Evolutionary conservation across 2,797 vertebrate species (phyloP).

Genomic region (Chiroxiphia lanceolata): DNA sequence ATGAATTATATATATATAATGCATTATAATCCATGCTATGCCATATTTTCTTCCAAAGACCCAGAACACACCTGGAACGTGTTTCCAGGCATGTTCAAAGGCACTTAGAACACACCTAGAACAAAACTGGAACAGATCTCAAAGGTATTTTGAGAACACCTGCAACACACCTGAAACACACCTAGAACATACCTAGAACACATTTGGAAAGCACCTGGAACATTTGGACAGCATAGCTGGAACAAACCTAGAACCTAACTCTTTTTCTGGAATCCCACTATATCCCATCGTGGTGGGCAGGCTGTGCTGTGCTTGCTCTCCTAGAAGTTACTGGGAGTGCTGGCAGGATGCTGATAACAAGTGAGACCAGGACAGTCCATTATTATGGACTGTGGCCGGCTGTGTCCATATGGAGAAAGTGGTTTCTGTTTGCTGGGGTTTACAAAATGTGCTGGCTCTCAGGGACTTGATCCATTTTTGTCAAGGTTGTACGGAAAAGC

Average conservation of each 20-base stretch:
- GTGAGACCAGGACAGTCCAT: neutral
- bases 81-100: neutral
- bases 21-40: too few relatives aligned
- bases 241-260: neutral
- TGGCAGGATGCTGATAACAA: neutral
- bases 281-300: neutral
- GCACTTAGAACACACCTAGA: neutral
- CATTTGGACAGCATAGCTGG: too few relatives aligned
- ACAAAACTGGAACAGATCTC: neutral
- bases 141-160: neutral
- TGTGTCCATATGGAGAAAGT: neutral
- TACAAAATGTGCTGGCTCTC: neutral
- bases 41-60: too few relatives aligned
- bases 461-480: neutral
- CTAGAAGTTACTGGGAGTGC: neutral
- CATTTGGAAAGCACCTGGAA: neutral
- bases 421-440: neutral
- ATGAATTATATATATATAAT: too few relatives aligned
- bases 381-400: neutral
- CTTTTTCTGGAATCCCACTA: neutral
- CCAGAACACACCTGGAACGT: too few relatives aligned
- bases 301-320: neutral
- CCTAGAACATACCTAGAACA: neutral
- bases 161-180: too few relatives aligned
- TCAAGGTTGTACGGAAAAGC: neutral